phyloP scores from a whole-genome alignment of 2,113 vertebrate species.

The Mormyrus lacerda region DNA sequence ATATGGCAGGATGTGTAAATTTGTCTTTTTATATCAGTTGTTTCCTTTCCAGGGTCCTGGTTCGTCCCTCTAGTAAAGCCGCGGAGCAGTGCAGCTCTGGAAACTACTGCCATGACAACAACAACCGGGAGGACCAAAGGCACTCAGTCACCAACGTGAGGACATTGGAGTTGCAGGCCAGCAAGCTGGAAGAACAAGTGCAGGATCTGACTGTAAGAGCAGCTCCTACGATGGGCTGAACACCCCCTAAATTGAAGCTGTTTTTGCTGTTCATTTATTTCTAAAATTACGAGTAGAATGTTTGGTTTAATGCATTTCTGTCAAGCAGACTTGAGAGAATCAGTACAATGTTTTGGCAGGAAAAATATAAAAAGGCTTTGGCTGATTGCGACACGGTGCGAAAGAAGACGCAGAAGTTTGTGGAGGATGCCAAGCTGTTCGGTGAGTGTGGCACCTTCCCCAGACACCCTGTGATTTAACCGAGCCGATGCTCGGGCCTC shows the following conservation, averaged over 20 bases:
- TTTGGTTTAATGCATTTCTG: not conserved
- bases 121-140: constrained; percentile 57
- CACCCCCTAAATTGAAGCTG: not conserved
- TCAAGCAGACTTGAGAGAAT: not conserved
- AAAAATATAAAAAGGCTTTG: constrained; percentile 63
- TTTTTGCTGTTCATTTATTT: not conserved
- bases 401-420: constrained; percentile 75
- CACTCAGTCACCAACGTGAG: constrained; percentile 52
- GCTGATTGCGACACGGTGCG: constrained; percentile 70
- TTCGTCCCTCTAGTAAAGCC: constrained; percentile 59
- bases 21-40: not conserved
- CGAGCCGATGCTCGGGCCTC: not conserved
- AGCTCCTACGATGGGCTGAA: not conserved
- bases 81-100: constrained; percentile 65
- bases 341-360: constrained; percentile 43
- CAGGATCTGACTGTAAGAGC: constrained; percentile 68
- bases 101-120: constrained; percentile 48
- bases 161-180: constrained; percentile 59
- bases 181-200: constrained; percentile 71
- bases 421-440: constrained; percentile 79
- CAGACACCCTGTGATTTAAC: not conserved
- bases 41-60: constrained; percentile 41
- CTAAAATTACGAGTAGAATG: not conserved
- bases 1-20: not conserved
- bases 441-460: constrained; percentile 48